phyloP scores from a whole-genome alignment of 2,113 vertebrate genomes.

The Pandion haliaetus region DNA sequence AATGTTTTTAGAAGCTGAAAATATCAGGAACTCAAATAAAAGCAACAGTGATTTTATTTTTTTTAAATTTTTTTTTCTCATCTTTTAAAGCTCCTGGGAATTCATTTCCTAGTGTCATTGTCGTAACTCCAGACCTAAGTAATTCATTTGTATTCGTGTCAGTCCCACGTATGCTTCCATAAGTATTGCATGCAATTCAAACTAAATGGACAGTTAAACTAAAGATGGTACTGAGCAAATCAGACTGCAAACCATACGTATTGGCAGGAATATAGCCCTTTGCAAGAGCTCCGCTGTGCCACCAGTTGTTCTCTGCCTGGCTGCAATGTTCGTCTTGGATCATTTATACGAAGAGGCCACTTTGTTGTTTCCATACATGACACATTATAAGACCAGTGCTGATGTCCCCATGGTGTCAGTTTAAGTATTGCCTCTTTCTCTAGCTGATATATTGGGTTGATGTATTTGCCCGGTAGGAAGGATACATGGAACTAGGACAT shows the following conservation, averaged over 20 bases:
- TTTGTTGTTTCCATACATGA: background rate
- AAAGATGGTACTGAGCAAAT: background rate
- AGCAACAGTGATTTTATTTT: background rate
- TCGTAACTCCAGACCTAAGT: background rate
- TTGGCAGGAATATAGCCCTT: background rate
- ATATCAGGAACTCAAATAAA: background rate
- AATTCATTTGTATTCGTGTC: background rate
- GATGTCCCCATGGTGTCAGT: background rate
- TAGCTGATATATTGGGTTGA: background rate
- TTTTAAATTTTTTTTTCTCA: background rate
- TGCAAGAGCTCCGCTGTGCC: background rate
- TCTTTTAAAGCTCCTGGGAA: background rate
- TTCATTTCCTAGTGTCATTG: background rate
- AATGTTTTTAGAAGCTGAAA: constrained; percentile 2
- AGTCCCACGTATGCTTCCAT: background rate
- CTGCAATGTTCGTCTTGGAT: background rate
- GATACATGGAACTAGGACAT: background rate
- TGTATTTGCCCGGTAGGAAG: background rate
- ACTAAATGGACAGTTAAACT: background rate
- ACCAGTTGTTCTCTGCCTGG: background rate
- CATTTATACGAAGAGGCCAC: background rate
- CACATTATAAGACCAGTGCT: background rate
- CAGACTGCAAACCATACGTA: background rate
- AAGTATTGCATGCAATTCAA: background rate
- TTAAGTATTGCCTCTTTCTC: background rate